Evolutionary conservation across 2,113 vertebrate species (phyloP), one percentile per base, ranked within the genome.

Genomic region (Pseudopipra pipra): DNA sequence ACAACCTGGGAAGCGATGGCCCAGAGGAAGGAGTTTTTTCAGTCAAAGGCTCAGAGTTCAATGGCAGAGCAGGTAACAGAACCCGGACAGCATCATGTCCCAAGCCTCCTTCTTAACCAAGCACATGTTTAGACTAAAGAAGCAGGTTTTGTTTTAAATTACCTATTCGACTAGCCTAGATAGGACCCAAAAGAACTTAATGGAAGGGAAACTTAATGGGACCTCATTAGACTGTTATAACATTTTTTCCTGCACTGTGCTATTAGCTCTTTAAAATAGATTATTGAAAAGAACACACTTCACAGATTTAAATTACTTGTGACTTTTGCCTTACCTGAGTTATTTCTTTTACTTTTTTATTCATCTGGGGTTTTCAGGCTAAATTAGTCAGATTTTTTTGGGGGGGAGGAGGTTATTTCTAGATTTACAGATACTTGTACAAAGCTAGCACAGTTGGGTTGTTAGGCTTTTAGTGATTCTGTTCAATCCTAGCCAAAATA

Each of bases 151-250:
- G 74, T 89, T 94, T 94, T 89, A 95, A 96, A 96, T 96, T 94
- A 94, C 61, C 62, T 96, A 66, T 93, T 93, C 89, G 79, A 96
- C 90, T 94, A 90, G 74, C 77, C 52, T 91, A 96, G 85, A 96
- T 93, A 93, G 94, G 90, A 93, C 83, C 93, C 96, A 95, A 93
- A 97, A 95, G 93, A 93, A 96, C 90, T 84, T 90, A 96, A 91
- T 92, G 92, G 90, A 96, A 96, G 49, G 37, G 80, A 96, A 96
- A 80, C 92, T 96, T 96, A 96, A 97, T 96, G 92, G 90, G 77
- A 96, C 73, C 94, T 97, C 95, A 95, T 96, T 96, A 96, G 92
- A 87, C 56, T 93, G 73, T 94, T 96, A 95, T 87, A 97, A 95
- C 90, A 93, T 96, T 96, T 97, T 94, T 94, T 96, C 75, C 91